A percentile compares a stretch with the other conserved stretches of the same genome.
These are phyloP conservation scores for Zeugodacus cucurbitae DNA, from an alignment of 1,140 invertebrate species.

Conservation along the genomic window DNA sequence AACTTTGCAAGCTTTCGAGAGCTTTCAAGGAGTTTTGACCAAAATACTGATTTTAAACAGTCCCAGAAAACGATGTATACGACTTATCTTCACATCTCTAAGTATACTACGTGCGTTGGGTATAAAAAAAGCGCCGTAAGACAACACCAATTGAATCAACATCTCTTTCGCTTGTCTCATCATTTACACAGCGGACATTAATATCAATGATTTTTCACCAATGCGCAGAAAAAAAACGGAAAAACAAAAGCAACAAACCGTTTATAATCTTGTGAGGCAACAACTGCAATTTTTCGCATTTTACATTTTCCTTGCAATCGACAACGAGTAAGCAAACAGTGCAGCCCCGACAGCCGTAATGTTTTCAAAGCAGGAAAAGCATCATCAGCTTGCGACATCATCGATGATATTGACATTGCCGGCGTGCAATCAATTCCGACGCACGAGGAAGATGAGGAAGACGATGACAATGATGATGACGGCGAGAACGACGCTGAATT, in stretches of 20 bases:
- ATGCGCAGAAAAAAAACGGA: not conserved
- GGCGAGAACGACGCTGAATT: not conserved
- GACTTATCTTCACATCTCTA: no score
- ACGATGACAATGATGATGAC: not conserved
- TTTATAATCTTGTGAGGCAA: not conserved
- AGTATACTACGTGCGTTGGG: no score
- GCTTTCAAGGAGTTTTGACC: no score
- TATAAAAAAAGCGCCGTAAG: not conserved
- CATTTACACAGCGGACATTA: slow-evolving; percentile 19
- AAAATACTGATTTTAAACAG: no score
- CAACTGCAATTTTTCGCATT: not conserved
- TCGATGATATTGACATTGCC: slow-evolving; percentile 38
- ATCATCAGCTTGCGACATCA: slow-evolving; percentile 27
- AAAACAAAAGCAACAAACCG: not conserved
- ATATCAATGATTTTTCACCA: slow-evolving; percentile 15
- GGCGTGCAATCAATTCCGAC: slow-evolving; percentile 5
- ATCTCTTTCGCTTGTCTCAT: not conserved
- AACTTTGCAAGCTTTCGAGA: no score
- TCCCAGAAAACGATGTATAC: no score
- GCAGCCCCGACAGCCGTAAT: not conserved
- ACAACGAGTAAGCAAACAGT: not conserved
- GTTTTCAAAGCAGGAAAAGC: slow-evolving; percentile 7
- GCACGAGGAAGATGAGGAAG: slow-evolving; percentile 12
- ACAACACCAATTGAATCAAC: not conserved
- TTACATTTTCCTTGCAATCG: not conserved